Evolutionary conservation across 2,888 invertebrate species (phyloP), one percentile per base, ranked within the genome.

Genomic region (Osmoderma eremita): DNA sequence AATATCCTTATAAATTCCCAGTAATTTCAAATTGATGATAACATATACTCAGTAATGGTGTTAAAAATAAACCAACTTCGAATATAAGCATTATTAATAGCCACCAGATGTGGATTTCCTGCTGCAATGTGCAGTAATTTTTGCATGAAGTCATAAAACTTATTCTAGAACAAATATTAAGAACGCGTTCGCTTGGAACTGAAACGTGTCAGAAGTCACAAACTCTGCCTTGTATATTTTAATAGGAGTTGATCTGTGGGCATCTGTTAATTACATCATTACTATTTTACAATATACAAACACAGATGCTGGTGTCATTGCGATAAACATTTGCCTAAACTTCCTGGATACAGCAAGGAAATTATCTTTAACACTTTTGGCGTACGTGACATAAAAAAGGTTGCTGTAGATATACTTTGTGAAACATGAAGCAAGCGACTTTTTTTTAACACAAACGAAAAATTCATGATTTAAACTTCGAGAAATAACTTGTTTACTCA

Each of bases 201-300:
- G 15, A 30, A 22, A 63, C 12, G 18, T 63, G 13, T 51, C 50
- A 50, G 51, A 18, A 15, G 24, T 22, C 6, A 20, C 8, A 49
- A 20, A 22, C 18, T 20, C 22, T 48, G 39, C 20, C 54, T 65
- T 48, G 12, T 49, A 22, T 13, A 36, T 8, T 18, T 39, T 30
- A 49, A 48, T 36, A 30, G 13, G 42, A 56, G 10, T 30, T 20
- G 36, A 48, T 36, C 36, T n/a, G 17, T 18, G 10, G 15, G 45
- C 65, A 65, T 65, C 65, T 65, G 65, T 36, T 56, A 56, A 65
- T 65, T 65, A 65, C 65, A 65, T 65, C 65, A 65, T 38, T 41
- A 24, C 24, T 30, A 30, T 30, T 30, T 30, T 24, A 24, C 30
- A 5, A 6, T 30, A 30, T 30, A 10, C 30, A 30, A 30, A 30